Percentiles rank a stretch among this genome's conserved stretches.
Evolutionary conservation across 2,797 vertebrate genomes (phyloP).

Genomic region (Enoplosus armatus): DNA sequence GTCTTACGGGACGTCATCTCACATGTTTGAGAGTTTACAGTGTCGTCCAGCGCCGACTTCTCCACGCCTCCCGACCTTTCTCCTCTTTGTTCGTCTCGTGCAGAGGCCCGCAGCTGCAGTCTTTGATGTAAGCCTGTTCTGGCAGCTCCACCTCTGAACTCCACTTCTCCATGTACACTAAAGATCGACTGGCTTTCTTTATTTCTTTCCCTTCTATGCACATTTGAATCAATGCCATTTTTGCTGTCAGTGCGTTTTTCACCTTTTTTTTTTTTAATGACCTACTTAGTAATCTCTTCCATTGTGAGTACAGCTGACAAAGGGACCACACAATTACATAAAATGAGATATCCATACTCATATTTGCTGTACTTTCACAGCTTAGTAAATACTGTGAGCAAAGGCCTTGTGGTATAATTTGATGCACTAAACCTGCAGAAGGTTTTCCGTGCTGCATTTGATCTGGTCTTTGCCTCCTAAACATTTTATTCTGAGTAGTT

Average conservation of each 20-base stretch:
- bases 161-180: neutral
- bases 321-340: neutral
- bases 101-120: slow-evolving; percentile 6
- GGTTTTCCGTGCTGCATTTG: slow-evolving; percentile 29
- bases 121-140: slow-evolving; percentile 37
- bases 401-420: slow-evolving; percentile 1
- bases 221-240: slow-evolving; percentile 44
- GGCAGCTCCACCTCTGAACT: slow-evolving; percentile 43
- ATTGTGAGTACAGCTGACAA: slow-evolving; percentile 10
- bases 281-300: slow-evolving; percentile 55
- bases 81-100: slow-evolving; percentile 4
- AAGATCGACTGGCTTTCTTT: neutral
- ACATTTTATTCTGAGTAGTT: slow-evolving; percentile 20
- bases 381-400: slow-evolving; percentile 2
- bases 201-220: neutral
- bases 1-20: neutral
- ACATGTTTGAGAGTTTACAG: slow-evolving; percentile 8
- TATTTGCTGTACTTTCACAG: slow-evolving; percentile 34
- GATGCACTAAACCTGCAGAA: slow-evolving; percentile 8
- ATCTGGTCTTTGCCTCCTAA: slow-evolving; percentile 25
- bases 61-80: neutral
- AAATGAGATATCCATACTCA: slow-evolving; percentile 9
- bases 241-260: slow-evolving; percentile 36
- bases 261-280: slow-evolving; percentile 39
- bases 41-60: neutral